Conservation (phyloP, 2,797 vertebrate genomes). For the Rhadinocentrus ornatus region DNA sequence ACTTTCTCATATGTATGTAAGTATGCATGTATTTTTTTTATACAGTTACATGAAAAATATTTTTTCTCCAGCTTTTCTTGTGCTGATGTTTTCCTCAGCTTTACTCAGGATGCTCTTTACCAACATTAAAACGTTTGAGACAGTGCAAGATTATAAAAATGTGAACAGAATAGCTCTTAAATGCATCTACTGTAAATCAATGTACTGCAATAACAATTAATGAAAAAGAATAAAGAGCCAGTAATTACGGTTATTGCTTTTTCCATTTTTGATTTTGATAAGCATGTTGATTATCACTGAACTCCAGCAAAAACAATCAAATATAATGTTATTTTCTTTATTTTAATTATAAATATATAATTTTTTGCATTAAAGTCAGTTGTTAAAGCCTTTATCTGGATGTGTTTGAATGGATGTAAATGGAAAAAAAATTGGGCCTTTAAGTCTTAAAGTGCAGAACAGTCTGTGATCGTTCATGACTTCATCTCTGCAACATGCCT, state of each 20-base stretch:
- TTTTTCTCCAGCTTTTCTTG: conserved; percentile 31
- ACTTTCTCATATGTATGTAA: conserved; percentile 11
- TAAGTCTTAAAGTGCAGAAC: conserved; percentile 35
- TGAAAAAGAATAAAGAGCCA: conserved; percentile 14
- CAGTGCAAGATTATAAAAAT: conserved; percentile 18
- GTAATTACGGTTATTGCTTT: conserved; percentile 5
- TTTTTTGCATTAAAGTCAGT: conserved; percentile 37
- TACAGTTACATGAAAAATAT: conserved; percentile 12
- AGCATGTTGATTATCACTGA: conserved; percentile 13
- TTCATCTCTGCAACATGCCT: neutral
- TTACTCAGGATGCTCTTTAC: conserved; percentile 62
- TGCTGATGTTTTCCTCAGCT: conserved; percentile 59
- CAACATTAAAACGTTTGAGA: conserved; percentile 35
- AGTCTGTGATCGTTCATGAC: conserved; percentile 18
- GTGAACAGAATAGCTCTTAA: conserved; percentile 18
- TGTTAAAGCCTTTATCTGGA: conserved; percentile 33
- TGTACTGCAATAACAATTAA: conserved; percentile 19
- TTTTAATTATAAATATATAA: neutral
- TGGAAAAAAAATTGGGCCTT: conserved; percentile 12
- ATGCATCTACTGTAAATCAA: conserved; percentile 27
- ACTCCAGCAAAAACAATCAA: conserved; percentile 12
- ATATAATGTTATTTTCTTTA: conserved; percentile 4
- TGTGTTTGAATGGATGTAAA: conserved; percentile 21
- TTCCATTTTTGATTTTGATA: neutral
- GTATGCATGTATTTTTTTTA: conserved; percentile 23